phyloP scores from a whole-genome alignment of 2,888 invertebrate species.

The Cheilosia urbana region DNA sequence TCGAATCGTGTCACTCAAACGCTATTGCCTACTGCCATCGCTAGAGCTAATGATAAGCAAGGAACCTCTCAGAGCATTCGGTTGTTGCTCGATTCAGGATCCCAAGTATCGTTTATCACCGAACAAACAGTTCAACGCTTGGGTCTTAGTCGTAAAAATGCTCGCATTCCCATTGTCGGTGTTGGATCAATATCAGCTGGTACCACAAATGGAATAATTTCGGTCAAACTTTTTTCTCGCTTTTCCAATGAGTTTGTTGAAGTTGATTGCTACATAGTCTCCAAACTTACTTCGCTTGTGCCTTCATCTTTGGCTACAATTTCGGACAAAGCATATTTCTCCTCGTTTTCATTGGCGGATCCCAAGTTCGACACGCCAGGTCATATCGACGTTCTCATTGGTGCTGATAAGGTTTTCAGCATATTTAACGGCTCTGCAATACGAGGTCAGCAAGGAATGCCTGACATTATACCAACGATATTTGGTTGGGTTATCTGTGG shows the following conservation, averaged over 20 bases:
- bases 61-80: slow-evolving; percentile 1
- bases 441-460: background rate
- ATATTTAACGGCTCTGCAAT: slow-evolving; percentile 15
- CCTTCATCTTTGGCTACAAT: slow-evolving; percentile 1
- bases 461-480: slow-evolving; percentile 17
- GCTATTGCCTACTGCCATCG: slow-evolving; percentile 27
- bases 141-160: background rate
- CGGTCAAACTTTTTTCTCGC: slow-evolving; percentile 8
- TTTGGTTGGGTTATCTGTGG: slow-evolving; percentile 25
- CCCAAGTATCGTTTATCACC: slow-evolving; percentile 4
- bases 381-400: slow-evolving; percentile 1
- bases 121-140: slow-evolving; percentile 23
- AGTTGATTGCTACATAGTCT: slow-evolving; percentile 21
- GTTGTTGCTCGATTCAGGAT: slow-evolving; percentile 19
- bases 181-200: slow-evolving; percentile 20
- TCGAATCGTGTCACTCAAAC: background rate
- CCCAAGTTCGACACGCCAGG: background rate
- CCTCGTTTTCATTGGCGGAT: slow-evolving; percentile 15
- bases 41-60: background rate
- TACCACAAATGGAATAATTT: background rate
- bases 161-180: slow-evolving; percentile 14
- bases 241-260: background rate
- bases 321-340: background rate
- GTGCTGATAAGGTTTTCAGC: slow-evolving; percentile 16
- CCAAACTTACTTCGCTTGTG: slow-evolving; percentile 22